Percentiles rank a stretch among this genome's conserved stretches.
Conservation (phyloP, 2,113 vertebrate species). For the Odocoileus virginianus region DNA sequence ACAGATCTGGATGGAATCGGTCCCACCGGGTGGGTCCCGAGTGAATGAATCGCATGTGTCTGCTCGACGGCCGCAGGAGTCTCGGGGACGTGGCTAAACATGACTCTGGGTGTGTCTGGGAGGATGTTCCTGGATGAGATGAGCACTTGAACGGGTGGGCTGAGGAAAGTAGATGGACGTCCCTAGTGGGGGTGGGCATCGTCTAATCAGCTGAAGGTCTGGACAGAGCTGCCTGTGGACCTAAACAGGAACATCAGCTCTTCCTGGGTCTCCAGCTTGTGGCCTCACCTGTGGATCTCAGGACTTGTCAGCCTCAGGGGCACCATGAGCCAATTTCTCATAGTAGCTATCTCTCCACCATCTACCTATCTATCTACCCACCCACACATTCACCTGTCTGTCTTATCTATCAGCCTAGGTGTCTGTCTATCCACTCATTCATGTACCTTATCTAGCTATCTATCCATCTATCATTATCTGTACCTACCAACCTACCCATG, state of each 20-base stretch:
- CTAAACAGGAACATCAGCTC: background rate
- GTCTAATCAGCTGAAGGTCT: background rate
- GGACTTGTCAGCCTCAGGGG: background rate
- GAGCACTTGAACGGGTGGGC: background rate
- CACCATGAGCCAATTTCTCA: background rate
- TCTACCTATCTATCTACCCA: background rate
- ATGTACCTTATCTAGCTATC: background rate
- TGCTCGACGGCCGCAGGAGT: accelerated
- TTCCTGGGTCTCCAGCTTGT: background rate
- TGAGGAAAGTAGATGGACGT: background rate
- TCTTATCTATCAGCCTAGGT: background rate
- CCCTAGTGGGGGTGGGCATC: background rate
- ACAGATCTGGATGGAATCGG: background rate
- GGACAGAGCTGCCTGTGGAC: accelerated
- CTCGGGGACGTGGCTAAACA: background rate
- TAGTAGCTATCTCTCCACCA: background rate
- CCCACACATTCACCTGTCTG: background rate
- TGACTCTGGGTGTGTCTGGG: background rate
- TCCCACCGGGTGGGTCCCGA: background rate
- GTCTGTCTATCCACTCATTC: background rate
- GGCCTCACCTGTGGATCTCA: background rate
- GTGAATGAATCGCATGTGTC: background rate
- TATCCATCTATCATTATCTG: background rate
- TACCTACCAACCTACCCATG: background rate
- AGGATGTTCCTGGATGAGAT: background rate